A percentile compares a stretch with the other conserved stretches of the same genome.
These are phyloP conservation scores for Pterocles orientalis DNA, from an alignment of 2,113 vertebrate genomes.

Conservation along the genomic window DNA sequence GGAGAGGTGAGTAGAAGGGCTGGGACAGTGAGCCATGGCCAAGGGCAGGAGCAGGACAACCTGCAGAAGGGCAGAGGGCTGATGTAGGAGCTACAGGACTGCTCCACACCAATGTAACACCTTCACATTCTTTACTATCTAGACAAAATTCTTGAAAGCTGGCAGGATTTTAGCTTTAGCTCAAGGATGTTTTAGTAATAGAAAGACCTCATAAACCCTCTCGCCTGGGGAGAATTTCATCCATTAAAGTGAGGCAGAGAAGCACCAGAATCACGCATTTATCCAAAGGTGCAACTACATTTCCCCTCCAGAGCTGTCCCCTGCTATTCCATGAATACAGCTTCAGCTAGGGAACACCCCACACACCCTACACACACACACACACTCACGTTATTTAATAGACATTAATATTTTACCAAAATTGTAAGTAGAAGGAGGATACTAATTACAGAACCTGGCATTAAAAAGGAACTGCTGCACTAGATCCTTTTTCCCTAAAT, in stretches of 20 bases:
- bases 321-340: background rate
- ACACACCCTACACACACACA: background rate
- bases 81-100: background rate
- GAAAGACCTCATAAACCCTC: background rate
- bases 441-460: conserved; percentile 36
- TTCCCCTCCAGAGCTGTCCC: background rate
- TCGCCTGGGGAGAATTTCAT: background rate
- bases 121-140: background rate
- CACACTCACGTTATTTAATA: background rate
- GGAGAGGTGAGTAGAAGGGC: background rate
- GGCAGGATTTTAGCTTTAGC: background rate
- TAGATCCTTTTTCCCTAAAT: background rate
- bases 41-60: background rate
- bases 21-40: accelerated
- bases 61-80: background rate
- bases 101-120: accelerated
- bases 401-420: conserved; percentile 6
- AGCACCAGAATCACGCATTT: background rate
- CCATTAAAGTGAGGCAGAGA: background rate
- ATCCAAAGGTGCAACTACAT: background rate
- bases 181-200: background rate
- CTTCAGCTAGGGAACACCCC: background rate
- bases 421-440: background rate
- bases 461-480: conserved; percentile 14
- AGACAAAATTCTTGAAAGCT: background rate